These are phyloP conservation scores for Melanocharis versteri DNA, from an alignment of 2,113 vertebrate species.

Conservation along the genomic window DNA sequence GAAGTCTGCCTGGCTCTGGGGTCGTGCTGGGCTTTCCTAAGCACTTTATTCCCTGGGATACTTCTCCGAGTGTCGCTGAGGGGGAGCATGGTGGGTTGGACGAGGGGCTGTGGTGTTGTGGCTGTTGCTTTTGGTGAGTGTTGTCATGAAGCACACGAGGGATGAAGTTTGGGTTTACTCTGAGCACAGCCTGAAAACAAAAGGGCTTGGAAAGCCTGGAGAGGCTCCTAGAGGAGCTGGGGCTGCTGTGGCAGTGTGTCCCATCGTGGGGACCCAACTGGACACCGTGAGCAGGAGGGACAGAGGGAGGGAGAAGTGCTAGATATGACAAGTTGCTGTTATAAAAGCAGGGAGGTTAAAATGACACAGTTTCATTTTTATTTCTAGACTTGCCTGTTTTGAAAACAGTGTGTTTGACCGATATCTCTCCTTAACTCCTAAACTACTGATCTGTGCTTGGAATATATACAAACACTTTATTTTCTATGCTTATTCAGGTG, in stretches of 20 bases:
- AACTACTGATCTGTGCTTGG: background rate
- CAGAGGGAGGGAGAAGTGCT: rapidly evolving
- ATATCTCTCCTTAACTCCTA: background rate
- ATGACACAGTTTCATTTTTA: background rate
- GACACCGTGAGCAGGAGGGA: rapidly evolving
- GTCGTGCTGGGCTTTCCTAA: background rate
- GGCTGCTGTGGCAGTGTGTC: background rate
- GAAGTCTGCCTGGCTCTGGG: background rate
- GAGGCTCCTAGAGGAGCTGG: background rate
- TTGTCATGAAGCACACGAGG: rapidly evolving
- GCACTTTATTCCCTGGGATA: background rate
- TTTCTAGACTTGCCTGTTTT: background rate
- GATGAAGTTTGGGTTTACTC: background rate
- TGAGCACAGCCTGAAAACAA: background rate
- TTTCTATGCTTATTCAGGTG: background rate
- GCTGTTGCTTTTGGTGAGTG: background rate
- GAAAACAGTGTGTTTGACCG: background rate
- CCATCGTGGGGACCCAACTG: background rate
- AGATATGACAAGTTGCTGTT: background rate
- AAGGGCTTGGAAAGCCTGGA: background rate
- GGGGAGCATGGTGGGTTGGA: background rate
- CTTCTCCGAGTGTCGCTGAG: rapidly evolving
- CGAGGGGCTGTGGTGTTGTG: background rate
- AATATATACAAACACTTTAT: background rate
- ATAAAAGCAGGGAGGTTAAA: background rate